These are phyloP conservation scores for Plumapathes pennacea DNA, from an alignment of 92 coral and sea anemone species.

Conservation along the genomic window DNA sequence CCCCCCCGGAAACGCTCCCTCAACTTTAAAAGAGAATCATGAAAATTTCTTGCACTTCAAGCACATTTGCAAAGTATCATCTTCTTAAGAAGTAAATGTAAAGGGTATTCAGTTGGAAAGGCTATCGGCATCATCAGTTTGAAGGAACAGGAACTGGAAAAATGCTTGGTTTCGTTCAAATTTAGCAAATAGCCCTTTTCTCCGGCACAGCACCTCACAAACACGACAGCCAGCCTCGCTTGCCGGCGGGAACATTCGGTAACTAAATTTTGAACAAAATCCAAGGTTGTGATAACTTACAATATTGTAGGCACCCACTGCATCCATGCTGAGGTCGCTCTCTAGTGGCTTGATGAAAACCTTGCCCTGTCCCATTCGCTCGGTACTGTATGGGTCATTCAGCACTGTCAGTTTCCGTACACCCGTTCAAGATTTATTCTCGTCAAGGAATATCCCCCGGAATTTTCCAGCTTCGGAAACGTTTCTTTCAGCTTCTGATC, in stretches of 20 bases:
- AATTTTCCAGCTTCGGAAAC: constrained; percentile 32
- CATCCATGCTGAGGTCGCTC: constrained; percentile 45
- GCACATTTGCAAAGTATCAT: constrained; percentile 1
- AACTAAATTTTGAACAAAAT: no score
- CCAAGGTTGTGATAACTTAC: constrained; percentile 19
- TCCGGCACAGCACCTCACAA: no score
- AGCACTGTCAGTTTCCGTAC: constrained; percentile 32
- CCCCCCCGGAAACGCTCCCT: no score
- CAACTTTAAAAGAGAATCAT: no score
- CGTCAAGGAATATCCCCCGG: constrained; percentile 41
- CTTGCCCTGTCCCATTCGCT: constrained; percentile 40
- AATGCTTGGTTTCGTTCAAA: no score
- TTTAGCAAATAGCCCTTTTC: no score
- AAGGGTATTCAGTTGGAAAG: no score
- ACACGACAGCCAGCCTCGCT: no score
- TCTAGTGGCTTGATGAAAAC: constrained; percentile 43
- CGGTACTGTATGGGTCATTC: constrained; percentile 46
- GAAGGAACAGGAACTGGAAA: no score
- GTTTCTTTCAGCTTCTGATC: constrained; percentile 30
- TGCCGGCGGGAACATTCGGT: no score
- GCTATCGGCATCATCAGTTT: no score
- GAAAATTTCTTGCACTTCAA: constrained; percentile 5
- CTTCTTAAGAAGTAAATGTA: not conserved
- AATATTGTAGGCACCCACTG: constrained; percentile 23
- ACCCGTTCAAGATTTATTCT: constrained; percentile 37